Conservation (phyloP, 1,140 invertebrate genomes). For the Drosophila melanica region DNA sequence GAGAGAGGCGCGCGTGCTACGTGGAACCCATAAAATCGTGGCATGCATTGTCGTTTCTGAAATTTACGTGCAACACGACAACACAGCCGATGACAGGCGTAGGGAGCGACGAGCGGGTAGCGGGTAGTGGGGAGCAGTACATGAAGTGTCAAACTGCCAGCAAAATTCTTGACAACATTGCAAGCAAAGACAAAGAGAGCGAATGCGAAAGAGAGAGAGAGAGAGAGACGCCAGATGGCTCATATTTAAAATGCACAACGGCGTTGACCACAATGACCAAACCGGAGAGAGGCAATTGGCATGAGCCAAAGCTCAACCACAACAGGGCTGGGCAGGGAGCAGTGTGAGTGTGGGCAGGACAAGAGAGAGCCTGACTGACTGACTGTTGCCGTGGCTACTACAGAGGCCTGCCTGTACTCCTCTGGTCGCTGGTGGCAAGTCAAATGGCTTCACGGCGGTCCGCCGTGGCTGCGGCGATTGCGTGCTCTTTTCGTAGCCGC, state of each 20-base stretch:
- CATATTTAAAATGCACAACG: constrained; percentile 71
- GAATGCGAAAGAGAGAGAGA: neutral
- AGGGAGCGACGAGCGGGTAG: neutral
- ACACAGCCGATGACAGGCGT: constrained; percentile 49
- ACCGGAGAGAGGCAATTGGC: constrained; percentile 42
- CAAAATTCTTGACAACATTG: constrained; percentile 59
- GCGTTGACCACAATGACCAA: constrained; percentile 50
- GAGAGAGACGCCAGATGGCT: constrained; percentile 28
- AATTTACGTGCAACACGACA: constrained; percentile 73
- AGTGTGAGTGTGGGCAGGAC: neutral
- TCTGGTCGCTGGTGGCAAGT: constrained; percentile 23
- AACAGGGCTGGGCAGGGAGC: neutral
- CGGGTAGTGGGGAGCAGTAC: neutral
- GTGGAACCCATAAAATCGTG: constrained; percentile 71
- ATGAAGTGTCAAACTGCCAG: constrained; percentile 64
- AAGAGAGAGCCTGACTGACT: constrained; percentile 6
- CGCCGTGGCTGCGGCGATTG: constrained; percentile 42
- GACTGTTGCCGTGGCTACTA: constrained; percentile 23
- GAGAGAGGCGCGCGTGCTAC: constrained; percentile 64
- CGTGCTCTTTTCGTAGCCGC: constrained; percentile 33
- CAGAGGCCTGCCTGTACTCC: neutral
- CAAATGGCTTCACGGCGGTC: constrained; percentile 67
- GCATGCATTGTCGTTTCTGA: constrained; percentile 61
- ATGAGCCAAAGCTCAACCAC: constrained; percentile 7
- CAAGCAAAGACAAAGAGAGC: constrained; percentile 9